Evolutionary conservation across 2,888 invertebrate species (phyloP).

Genomic region (Chymomyza amoena): DNA sequence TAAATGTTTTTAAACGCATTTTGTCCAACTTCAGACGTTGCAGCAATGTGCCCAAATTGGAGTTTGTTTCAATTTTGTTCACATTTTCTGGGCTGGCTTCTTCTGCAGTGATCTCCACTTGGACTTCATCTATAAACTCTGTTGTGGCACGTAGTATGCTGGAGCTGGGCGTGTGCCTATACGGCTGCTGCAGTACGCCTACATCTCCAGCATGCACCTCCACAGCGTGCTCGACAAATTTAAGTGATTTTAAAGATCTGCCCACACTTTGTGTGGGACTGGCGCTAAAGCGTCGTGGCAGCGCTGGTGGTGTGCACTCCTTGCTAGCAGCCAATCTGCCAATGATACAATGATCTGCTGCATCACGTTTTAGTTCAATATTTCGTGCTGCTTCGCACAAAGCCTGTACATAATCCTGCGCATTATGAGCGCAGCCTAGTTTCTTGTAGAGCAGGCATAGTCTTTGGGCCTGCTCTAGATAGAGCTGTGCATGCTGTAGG

Average conservation of each 20-base stretch:
- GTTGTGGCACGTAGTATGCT: constrained; percentile 29
- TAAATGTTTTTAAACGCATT: constrained; percentile 35
- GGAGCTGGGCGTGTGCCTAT: constrained; percentile 30
- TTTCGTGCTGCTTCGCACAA: constrained; percentile 78
- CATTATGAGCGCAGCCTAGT: constrained; percentile 80
- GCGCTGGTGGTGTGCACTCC: constrained; percentile 49
- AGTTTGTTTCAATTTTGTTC: too few relatives aligned
- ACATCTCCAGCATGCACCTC: constrained; percentile 45
- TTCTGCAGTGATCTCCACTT: neutral
- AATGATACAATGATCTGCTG: constrained; percentile 72
- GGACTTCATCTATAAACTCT: neutral
- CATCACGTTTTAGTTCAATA: constrained; percentile 77
- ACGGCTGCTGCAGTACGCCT: constrained; percentile 28
- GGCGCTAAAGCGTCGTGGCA: constrained; percentile 56
- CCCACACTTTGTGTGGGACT: constrained; percentile 11
- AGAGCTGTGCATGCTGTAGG: constrained; percentile 82
- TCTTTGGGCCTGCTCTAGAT: constrained; percentile 85
- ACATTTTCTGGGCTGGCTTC: neutral
- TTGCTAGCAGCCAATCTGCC: constrained; percentile 16
- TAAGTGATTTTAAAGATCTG: constrained; percentile 67
- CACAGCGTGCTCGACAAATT: constrained; percentile 61
- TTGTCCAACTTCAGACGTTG: constrained; percentile 50
- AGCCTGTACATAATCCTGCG: constrained; percentile 80
- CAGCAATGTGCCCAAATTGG: constrained; percentile 26
- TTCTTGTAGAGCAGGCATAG: constrained; percentile 83